Percentiles rank a stretch among this genome's conserved stretches.
Conservation (phyloP, 37 sponge, comb jelly and placozoan genomes). For the Ianthella basta region DNA sequence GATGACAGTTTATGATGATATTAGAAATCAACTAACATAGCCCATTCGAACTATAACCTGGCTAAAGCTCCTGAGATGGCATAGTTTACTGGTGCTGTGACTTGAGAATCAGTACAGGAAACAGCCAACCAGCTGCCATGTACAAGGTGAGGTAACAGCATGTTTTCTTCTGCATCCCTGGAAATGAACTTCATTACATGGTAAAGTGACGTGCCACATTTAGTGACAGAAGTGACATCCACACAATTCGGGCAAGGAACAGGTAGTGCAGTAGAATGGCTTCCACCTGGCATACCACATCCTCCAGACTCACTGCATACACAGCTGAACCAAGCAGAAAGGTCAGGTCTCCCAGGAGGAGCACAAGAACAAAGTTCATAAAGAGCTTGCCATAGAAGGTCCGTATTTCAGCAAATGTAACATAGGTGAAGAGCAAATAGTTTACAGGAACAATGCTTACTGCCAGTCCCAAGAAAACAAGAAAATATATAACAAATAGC, state of each 20-base stretch:
- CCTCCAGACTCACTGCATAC: background rate
- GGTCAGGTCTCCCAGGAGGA: slow-evolving; percentile 33
- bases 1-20: slow-evolving; percentile 14
- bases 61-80: slow-evolving; percentile 16
- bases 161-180: background rate
- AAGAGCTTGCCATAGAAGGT: slow-evolving; percentile 53
- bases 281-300: slow-evolving; percentile 12
- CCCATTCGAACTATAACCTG: slow-evolving; percentile 31
- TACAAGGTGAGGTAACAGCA: background rate
- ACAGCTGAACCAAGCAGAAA: slow-evolving; percentile 35
- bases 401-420: slow-evolving; percentile 44
- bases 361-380: slow-evolving; percentile 46
- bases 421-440: slow-evolving; percentile 46
- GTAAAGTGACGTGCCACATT: slow-evolving; percentile 18
- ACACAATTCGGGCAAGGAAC: slow-evolving; percentile 46
- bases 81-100: slow-evolving; percentile 37
- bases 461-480: slow-evolving; percentile 53
- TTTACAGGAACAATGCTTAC: slow-evolving; percentile 37
- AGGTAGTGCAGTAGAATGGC: slow-evolving; percentile 49
- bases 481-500: background rate
- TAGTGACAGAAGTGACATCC: slow-evolving; percentile 37
- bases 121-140: slow-evolving; percentile 38
- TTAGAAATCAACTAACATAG: slow-evolving; percentile 54
- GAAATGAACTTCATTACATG: background rate
- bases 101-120: background rate